Percentiles rank a stretch among this genome's conserved stretches.
Evolutionary conservation across 1,140 invertebrate genomes (phyloP).

Genomic region (Caenorhabditis brenneri): DNA sequence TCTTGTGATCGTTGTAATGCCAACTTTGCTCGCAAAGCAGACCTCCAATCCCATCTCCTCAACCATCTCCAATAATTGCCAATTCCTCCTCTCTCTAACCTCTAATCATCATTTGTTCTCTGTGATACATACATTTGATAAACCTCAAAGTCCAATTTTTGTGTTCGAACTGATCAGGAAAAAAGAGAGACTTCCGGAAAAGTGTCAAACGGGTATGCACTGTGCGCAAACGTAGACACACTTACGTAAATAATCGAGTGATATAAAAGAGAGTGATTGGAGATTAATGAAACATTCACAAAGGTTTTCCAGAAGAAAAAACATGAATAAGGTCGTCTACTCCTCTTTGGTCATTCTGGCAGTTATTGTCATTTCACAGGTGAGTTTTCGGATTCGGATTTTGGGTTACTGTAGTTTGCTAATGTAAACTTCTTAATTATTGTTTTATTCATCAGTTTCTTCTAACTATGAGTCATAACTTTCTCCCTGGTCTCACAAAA

Average conservation of each 20-base stretch:
- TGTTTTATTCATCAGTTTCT: too few relatives aligned
- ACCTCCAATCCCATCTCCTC: conserved; percentile 49
- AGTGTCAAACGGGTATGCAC: neutral
- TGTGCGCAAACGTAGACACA: neutral
- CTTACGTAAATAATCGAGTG: conserved; percentile 19
- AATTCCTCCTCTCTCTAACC: neutral
- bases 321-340: neutral
- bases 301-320: too few relatives aligned
- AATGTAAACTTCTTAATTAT: too few relatives aligned
- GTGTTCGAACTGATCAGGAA: too few relatives aligned
- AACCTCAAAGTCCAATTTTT: too few relatives aligned
- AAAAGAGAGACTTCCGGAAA: neutral
- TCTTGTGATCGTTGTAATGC: conserved; percentile 51
- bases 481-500: too few relatives aligned
- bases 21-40: conserved; percentile 56
- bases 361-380: neutral
- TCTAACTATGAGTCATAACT: too few relatives aligned
- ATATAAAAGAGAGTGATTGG: conserved; percentile 8
- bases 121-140: too few relatives aligned
- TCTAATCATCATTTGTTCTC: neutral
- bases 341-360: neutral
- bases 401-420: neutral
- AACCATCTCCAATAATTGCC: conserved; percentile 18
- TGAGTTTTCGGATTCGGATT: neutral
- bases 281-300: neutral